Evolutionary conservation across 2,113 vertebrate species (phyloP), one percentile per base, ranked within the genome.

Genomic region (Callionymus lyra): DNA sequence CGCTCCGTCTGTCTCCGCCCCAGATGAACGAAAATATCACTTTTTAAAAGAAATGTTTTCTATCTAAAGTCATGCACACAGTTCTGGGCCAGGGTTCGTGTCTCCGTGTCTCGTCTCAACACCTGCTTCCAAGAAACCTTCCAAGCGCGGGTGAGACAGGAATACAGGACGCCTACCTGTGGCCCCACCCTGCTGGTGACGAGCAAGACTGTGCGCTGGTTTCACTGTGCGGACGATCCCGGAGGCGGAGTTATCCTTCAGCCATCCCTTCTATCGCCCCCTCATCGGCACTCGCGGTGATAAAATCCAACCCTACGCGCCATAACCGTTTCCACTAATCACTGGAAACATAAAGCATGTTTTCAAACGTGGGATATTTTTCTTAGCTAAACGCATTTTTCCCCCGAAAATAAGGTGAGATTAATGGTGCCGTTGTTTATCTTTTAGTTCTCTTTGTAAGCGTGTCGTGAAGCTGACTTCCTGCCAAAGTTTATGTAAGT

Each of bases 131-230:
- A 11, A 2, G 10, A 34, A 37, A 50, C 33, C n/a, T 18, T 34
- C n/a, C 43, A 21, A 39, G 0, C 36, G 13, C 4, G 15, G 41
- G 32, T 32, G 31, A 45, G 15, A 16, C 0, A 31, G 18, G 34
- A 33, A 13, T 41, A 19, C 27, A 14, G 40, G 49, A 59, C 68
- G 70, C 72, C 72, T 63, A 79, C 79, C 74, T 80, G 74, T 73
- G 60, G 77, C 43, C 47, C 69, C 54, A 56, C 73, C 63, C 63
- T 57, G 62, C 38, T 35, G 46, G 50, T 59, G 60, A 59, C 40
- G 43, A 56, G 12, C 50, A 36, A n/a, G 0, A 8, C 56, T 53
- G 41, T 47, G 63, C 54, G 65, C 37, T 70, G 12, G 44, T 45
- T 76, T 73, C 40, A 39, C 0, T 1, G 12, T 2, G 3, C 6